Evolutionary conservation across 1,140 invertebrate genomes (phyloP), one percentile per base, ranked within the genome.

Genomic region (Aphelinus atriplicis): DNA sequence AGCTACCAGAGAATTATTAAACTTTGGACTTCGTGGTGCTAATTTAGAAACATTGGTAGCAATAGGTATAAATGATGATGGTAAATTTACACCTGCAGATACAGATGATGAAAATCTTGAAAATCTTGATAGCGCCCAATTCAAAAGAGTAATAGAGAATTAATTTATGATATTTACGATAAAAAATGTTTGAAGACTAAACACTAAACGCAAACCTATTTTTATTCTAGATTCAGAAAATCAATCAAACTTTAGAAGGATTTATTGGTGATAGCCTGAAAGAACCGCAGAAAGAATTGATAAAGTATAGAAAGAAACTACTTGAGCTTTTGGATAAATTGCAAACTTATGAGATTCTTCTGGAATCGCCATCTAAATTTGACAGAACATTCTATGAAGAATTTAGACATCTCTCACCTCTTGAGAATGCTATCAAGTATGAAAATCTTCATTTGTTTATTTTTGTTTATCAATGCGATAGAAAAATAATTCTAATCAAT

Each of bases 1-100:
- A 78, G 92, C 94, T 58, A 92, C 93, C 53, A 88, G 89, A 80
- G 92, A 94, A 81, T 85, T 96, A 50, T 85, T 96, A 7, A 87
- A 93, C 77, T 95, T 94, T 86, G 95, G 95, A 3, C 86, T 96
- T 4, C 85, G 88, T 77, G 90, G 92, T 46, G 93, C 94, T 65
- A 91, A 92, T 80, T 85, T 93, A 10, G 90, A 92, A 81, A 91
- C 90, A 71, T 83, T 91, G 10, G 78, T 91, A 58, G 89, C 89
- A 82, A 88, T 90, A 77, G 86, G 85, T 57, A 79, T 83, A 73
- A 84, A 85, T 62, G 80, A 89, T 65, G 72, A 87, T 79, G 84
- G 83, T 3, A 83, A 80, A 77, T 83, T 86, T 70, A 69, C 79
- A 48, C 68, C 74, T 7, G 64, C 81, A 45, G 81, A 84, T 70